Conservation (phyloP, 1,140 invertebrate genomes). For the Pseudachorutes palmiensis region DNA sequence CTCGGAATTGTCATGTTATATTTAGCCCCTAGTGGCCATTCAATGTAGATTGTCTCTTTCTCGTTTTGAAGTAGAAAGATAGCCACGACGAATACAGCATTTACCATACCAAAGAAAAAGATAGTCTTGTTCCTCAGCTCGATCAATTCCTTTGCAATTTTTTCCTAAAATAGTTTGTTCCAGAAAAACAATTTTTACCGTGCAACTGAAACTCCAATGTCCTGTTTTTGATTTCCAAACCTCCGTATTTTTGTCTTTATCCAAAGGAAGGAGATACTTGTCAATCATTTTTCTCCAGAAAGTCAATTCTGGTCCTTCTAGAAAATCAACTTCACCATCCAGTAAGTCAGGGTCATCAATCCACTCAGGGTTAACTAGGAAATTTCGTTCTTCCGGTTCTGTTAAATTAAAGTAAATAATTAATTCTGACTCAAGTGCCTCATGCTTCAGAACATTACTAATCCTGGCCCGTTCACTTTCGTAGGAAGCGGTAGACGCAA, state of each 20-base stretch:
- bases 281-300: constrained; percentile 68
- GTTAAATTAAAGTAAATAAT: constrained; percentile 33
- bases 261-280: constrained; percentile 62
- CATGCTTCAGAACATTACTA: constrained; percentile 48
- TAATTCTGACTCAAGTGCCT: constrained; percentile 5
- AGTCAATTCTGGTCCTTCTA: constrained; percentile 68
- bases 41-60: constrained; percentile 89
- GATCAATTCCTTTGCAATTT: constrained; percentile 76
- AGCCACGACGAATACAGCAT: constrained; percentile 96
- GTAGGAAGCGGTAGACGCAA: no score
- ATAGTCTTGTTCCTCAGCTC: constrained; percentile 92
- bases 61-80: constrained; percentile 96
- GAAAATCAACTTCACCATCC: constrained; percentile 78
- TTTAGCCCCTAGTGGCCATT: constrained; percentile 88
- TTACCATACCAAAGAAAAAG: constrained; percentile 98
- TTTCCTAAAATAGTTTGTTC: constrained; percentile 70
- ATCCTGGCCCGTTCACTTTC: constrained; percentile 36
- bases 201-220: constrained; percentile 2
- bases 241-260: constrained; percentile 48
- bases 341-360: constrained; percentile 82
- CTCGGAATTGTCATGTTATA: constrained; percentile 56
- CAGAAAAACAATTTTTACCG: constrained; percentile 50
- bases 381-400: constrained; percentile 61
- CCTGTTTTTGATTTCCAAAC: neutral
- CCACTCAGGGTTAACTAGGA: constrained; percentile 85